These are phyloP conservation scores for Papilio machaon DNA, from an alignment of 1,140 invertebrate species.

Conservation along the genomic window DNA sequence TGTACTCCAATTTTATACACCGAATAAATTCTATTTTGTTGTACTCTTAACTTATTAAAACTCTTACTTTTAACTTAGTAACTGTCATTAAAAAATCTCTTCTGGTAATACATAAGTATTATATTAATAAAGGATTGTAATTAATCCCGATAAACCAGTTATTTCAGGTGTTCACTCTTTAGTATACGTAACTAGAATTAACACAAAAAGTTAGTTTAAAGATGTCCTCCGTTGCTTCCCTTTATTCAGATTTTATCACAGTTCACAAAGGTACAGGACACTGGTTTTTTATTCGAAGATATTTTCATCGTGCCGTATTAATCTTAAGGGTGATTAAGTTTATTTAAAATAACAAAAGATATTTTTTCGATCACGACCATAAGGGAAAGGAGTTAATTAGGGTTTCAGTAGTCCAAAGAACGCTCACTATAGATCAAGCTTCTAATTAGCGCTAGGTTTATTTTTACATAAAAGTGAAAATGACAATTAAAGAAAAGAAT, in stretches of 20 bases:
- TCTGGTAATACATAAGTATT: background rate
- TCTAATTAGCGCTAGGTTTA: background rate
- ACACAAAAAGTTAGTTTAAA: slow-evolving; percentile 3
- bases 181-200: background rate
- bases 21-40: background rate
- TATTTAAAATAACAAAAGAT: slow-evolving; percentile 7
- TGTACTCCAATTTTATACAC: background rate
- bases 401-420: background rate
- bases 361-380: background rate
- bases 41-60: no score
- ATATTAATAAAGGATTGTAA: background rate
- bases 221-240: background rate
- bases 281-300: slow-evolving; percentile 20
- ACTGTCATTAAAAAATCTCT: background rate
- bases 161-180: background rate
- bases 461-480: background rate
- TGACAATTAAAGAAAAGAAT: background rate
- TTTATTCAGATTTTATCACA: slow-evolving; percentile 2
- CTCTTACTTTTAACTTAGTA: no score
- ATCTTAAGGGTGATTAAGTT: background rate
- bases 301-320: slow-evolving; percentile 11
- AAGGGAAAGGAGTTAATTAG: background rate
- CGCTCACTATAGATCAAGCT: background rate
- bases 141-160: background rate
- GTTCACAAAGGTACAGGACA: slow-evolving; percentile 13